Evolutionary conservation across 2,888 invertebrate genomes (phyloP).

Genomic region (Meiosimyza decipiens): DNA sequence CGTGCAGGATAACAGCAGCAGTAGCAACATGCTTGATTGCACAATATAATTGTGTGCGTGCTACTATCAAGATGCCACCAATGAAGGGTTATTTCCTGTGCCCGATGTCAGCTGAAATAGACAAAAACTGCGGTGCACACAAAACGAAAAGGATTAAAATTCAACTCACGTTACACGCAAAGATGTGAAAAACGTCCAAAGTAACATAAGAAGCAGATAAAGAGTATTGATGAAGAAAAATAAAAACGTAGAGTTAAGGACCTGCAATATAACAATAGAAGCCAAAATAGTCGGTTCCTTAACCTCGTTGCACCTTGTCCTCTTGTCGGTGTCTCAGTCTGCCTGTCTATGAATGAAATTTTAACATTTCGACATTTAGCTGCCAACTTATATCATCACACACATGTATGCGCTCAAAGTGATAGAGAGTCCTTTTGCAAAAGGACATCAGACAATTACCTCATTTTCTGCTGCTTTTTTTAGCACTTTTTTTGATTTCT

Average conservation of each 20-base stretch:
- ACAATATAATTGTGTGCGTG: conserved; percentile 3
- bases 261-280: conserved; percentile 29
- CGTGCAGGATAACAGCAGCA: too few species aligned
- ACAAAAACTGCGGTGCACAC: conserved; percentile 10
- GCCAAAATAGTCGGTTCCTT: conserved; percentile 45
- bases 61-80: conserved; percentile 22
- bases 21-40: conserved; percentile 19
- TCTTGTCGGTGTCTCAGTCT: conserved; percentile 11
- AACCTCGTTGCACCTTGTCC: conserved; percentile 42
- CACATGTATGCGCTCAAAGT: conserved; percentile 29
- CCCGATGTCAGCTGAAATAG: conserved; percentile 38
- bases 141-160: conserved; percentile 11
- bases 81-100: conserved; percentile 36
- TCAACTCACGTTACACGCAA: conserved; percentile 43
- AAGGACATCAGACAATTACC: conserved; percentile 54
- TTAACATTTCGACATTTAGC: conserved; percentile 18
- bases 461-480: conserved; percentile 36
- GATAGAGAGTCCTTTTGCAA: conserved; percentile 46
- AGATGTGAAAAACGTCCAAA: neutral
- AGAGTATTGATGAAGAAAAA: neutral
- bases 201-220: conserved; percentile 11
- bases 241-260: conserved; percentile 36
- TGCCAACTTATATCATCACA: conserved; percentile 22
- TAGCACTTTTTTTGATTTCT: conserved; percentile 22
- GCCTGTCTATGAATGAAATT: conserved; percentile 33